Evolutionary conservation across 2,113 vertebrate genomes (phyloP).

Genomic region (Salminus brasiliensis): DNA sequence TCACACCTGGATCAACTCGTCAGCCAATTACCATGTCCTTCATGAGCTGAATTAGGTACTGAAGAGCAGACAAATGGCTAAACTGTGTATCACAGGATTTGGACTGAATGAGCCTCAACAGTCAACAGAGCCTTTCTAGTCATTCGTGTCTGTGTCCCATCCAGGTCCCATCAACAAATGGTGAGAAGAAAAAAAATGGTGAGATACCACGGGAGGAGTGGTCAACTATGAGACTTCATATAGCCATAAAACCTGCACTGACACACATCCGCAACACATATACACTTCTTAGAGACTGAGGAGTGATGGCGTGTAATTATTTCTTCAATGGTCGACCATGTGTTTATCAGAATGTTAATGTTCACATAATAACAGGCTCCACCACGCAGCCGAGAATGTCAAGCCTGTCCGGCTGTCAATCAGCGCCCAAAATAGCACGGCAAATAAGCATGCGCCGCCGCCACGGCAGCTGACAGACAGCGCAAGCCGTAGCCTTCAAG

Average conservation of each 20-base stretch:
- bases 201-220: not conserved
- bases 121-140: too few species aligned
- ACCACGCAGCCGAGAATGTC: conserved; percentile 85
- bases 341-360: conserved; percentile 99
- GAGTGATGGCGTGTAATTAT: conserved; percentile 96
- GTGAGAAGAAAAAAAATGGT: too few species aligned
- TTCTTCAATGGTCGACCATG: conserved; percentile 87
- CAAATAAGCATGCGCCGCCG: conserved; percentile 86
- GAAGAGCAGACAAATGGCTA: not conserved
- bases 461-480: conserved; percentile 82
- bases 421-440: conserved; percentile 89
- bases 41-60: not conserved
- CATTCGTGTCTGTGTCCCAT: not conserved
- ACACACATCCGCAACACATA: conserved; percentile 33
- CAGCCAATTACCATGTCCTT: not conserved
- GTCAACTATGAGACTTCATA: not conserved
- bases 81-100: not conserved
- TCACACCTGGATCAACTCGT: conserved; percentile 1
- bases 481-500: conserved; percentile 71
- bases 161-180: not conserved
- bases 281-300: conserved; percentile 78
- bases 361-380: conserved; percentile 97
- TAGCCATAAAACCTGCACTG: conserved; percentile 43
- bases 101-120: not conserved
- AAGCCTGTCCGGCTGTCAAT: conserved; percentile 91